A percentile compares a stretch with the other conserved stretches of the same genome.
Evolutionary conservation across 2,113 vertebrate species (phyloP).

Genomic region (Lontra canadensis): DNA sequence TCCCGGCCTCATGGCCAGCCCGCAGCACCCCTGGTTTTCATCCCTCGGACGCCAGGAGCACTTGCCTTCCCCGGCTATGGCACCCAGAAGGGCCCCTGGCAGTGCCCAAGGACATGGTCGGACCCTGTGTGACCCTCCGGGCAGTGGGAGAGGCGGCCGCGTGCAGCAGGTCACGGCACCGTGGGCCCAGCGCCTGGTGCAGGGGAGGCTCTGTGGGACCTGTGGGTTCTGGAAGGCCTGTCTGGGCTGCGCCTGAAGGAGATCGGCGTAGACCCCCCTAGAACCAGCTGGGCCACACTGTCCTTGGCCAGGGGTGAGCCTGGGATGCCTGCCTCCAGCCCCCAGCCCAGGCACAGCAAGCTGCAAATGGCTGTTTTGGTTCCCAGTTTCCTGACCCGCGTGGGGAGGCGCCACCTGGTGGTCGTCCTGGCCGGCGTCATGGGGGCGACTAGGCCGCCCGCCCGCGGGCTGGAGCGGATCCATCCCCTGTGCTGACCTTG

Average conservation of each 20-base stretch:
- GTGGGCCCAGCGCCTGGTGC: accelerated
- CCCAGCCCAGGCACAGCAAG: no score
- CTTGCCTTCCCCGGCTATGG: accelerated
- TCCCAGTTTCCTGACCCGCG: no score
- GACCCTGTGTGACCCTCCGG: not conserved
- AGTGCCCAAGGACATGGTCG: no score
- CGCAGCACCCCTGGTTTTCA: not conserved
- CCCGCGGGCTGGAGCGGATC: not conserved
- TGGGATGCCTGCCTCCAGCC: not conserved
- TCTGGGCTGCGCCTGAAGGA: not conserved
- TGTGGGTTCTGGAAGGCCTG: not conserved
- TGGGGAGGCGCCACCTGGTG: accelerated
- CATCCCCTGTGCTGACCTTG: accelerated
- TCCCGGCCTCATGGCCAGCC: accelerated
- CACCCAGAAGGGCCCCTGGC: not conserved
- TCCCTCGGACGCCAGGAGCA: no score
- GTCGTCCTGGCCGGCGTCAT: accelerated
- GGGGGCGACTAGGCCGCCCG: accelerated
- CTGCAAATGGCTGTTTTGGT: not conserved
- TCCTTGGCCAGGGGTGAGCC: not conserved
- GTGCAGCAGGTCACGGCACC: not conserved
- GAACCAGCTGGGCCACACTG: not conserved
- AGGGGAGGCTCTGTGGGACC: not conserved
- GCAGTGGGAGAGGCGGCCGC: not conserved
- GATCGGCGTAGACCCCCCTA: accelerated